Evolutionary conservation across 2,888 invertebrate genomes (phyloP), one percentile per base, ranked within the genome.

Genomic region (Achlya flavicornis): DNA sequence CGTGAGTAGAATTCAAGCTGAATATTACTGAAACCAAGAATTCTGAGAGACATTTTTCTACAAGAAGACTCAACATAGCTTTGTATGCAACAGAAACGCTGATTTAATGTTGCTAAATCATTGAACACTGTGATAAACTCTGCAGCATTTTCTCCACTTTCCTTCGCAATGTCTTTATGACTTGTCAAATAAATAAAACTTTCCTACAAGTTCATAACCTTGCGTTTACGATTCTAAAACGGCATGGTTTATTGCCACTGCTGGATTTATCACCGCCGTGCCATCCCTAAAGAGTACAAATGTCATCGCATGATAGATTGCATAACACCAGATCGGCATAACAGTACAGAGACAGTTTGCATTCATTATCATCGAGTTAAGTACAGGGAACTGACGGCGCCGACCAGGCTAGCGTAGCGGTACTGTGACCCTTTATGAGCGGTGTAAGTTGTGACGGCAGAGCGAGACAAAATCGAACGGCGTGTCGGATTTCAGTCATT

Each of bases 361-460:
- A 77, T 75, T 79, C 74, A 76, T 79, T 78, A 76, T 68, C 72
- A 71, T 66, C 66, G 65, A 73, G 46, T 46, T 53, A 53, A 53
- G 53, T 53, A 53, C 19, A 10, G 16, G 10, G 53, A 53, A 53
- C 53, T 19, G 53, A 19, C 79, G 88, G 88, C 89, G 88, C 86
- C 89, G 81, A 65, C 71, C 73, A 77, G 90, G 86, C 90, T 90
- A 78, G 80, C 79, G 88, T 89, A 89, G 89, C 89, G 90, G 90
- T 89, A 88, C 83, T 81, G 75, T 88, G 90, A 89, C 89, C 90
- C 83, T 83, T 85, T 67, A 66, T 61, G 66, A 41, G 58, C 67
- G 79, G 71, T 64, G 43, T 72, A 71, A 72, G 76, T 62, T 57
- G 71, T 32, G 35, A 71, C 67, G 62, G 63, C 26, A 16, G 2